Percentiles rank a stretch among this genome's conserved stretches.
phyloP scores from a whole-genome alignment of 2,888 invertebrate genomes.

The Troides aeacus region DNA sequence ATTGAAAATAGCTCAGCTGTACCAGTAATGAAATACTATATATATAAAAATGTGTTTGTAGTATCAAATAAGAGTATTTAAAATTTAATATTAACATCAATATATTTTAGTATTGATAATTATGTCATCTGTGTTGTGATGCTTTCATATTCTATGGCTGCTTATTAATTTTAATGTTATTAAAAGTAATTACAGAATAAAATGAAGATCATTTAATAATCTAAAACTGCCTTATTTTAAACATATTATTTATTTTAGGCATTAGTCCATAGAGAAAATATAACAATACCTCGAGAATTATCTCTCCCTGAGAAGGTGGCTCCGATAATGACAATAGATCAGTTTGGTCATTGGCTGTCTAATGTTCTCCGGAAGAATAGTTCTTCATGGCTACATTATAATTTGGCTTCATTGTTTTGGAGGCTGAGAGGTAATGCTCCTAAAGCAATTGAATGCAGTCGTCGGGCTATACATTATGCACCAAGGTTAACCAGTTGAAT shows the following conservation, averaged over 20 bases:
- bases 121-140: too few species aligned
- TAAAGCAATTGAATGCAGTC: conserved; percentile 89
- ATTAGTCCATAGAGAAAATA: conserved; percentile 58
- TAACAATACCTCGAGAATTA: conserved; percentile 53
- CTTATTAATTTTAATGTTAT: too few species aligned
- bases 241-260: conserved; percentile 50
- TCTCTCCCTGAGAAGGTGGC: conserved; percentile 51
- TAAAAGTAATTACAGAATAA: too few species aligned
- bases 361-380: conserved; percentile 82
- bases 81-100: too few species aligned
- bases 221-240: not conserved
- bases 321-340: conserved; percentile 56
- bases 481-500: conserved; percentile 77
- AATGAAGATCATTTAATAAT: too few species aligned
- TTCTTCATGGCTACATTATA: conserved; percentile 89
- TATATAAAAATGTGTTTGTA: too few species aligned
- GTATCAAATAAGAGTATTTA: too few species aligned
- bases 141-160: too few species aligned
- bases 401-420: conserved; percentile 90
- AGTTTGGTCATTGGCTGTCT: conserved; percentile 82
- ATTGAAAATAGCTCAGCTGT: too few species aligned
- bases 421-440: conserved; percentile 85
- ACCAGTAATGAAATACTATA: too few species aligned
- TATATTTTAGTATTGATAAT: too few species aligned
- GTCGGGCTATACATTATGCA: conserved; percentile 86